A percentile compares a stretch with the other conserved stretches of the same genome.
phyloP scores from a whole-genome alignment of 64 coral and sea anemone species.

The Astreopora myriophthalma region DNA sequence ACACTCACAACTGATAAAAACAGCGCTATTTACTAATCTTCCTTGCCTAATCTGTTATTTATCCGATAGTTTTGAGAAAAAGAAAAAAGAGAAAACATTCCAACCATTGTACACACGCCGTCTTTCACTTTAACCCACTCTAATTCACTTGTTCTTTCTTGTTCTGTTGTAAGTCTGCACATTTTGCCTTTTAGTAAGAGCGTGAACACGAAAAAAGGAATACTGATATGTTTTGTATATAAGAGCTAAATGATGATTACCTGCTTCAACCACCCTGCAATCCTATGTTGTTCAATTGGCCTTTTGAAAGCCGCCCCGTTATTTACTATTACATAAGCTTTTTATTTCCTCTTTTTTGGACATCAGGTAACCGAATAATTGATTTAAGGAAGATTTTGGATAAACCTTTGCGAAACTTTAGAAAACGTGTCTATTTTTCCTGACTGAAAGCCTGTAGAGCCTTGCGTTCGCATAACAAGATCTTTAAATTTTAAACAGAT shows the following conservation, averaged over 20 bases:
- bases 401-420: neutral
- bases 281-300: neutral
- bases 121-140: too few species aligned
- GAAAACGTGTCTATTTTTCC: neutral
- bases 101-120: too few species aligned
- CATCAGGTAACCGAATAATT: neutral
- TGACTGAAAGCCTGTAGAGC: neutral
- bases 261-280: neutral
- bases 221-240: neutral
- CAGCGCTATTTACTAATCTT: too few species aligned
- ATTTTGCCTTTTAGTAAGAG: too few species aligned
- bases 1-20: too few species aligned
- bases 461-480: too few species aligned
- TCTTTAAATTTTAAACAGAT: constrained; percentile 21
- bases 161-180: too few species aligned
- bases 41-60: too few species aligned
- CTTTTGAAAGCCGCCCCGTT: constrained; percentile 21
- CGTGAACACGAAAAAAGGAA: too few species aligned
- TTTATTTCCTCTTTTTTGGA: neutral
- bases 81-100: too few species aligned
- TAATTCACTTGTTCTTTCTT: too few species aligned
- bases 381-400: neutral
- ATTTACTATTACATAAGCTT: neutral
- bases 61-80: too few species aligned
- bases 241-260: neutral